Base-by-base conservation (phyloP, 2,888 invertebrate genomes). In the Zaprionus lineosus region DNA sequence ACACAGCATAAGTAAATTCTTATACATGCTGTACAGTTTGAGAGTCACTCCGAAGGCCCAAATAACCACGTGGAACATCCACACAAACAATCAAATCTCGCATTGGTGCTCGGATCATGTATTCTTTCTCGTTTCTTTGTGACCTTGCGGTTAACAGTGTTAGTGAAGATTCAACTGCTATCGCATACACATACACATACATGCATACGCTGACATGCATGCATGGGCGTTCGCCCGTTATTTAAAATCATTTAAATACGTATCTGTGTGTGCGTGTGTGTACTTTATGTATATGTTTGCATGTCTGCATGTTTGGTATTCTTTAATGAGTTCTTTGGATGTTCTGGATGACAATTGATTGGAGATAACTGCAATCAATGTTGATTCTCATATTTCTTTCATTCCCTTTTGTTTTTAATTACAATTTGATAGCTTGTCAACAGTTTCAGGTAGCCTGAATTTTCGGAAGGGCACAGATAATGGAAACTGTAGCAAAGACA, bases 251-350 rank as follows among this genome's bases (percentile, higher is more conserved):
- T 3, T 28, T 29, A 11, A n/a, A 5, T 29, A 9, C 29, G 3
- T 29, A 12, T 4, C 3, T 9, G 5, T 4, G 9, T 29, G 12
- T 6, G 3, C 6, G 12, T 29, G 29, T 29, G n/a, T 12, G 3
- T 11, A 12, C 6, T 5, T 29, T n/a, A 28, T 28, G 9, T 28
- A 9, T 28, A 6, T 9, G 7, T 28, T 7, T 12, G 11, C 11
- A 7, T 29, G 29, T 8, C 9, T 29, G 2, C 9, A 29, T 29
- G 29, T 29, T 9, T 29, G 9, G 31, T 52, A 36, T 28, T 52
- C 46, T 31, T 43, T 61, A 67, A 67, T 61, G 67, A 66, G 47
- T 55, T 61, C 47, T 55, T 8, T 34, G 37, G 29, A 16, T 53
- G 16, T 33, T 19, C 18, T 21, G 53, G 40, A 34, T 39, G 31